Evolutionary conservation across 2,888 invertebrate species (phyloP).

Genomic region (Augiades crinisus): DNA sequence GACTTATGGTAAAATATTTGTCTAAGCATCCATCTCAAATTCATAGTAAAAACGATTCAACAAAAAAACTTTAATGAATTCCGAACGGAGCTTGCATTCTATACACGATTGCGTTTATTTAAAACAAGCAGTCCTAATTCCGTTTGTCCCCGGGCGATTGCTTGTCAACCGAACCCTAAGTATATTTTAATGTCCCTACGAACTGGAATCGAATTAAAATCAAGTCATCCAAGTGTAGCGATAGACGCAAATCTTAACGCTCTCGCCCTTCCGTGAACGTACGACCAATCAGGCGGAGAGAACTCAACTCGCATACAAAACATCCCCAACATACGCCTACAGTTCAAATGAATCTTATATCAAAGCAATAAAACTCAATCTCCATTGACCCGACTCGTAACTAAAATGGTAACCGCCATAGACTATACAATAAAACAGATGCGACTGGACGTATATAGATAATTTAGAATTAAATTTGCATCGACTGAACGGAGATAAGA

Average conservation of each 20-base stretch:
- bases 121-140: constrained; percentile 21
- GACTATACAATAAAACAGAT: constrained; percentile 33
- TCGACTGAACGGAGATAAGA: constrained; percentile 22
- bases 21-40: too few relatives aligned
- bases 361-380: constrained; percentile 33
- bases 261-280: constrained; percentile 51
- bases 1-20: too few relatives aligned
- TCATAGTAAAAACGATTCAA: too few relatives aligned
- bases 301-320: constrained; percentile 65
- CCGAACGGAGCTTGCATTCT: too few relatives aligned
- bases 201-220: constrained; percentile 54
- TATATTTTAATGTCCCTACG: constrained; percentile 31
- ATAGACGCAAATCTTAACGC: constrained; percentile 63
- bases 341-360: constrained; percentile 28
- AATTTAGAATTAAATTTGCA: constrained; percentile 25
- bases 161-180: constrained; percentile 22
- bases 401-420: constrained; percentile 29
- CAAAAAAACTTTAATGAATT: background rate
- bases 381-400: constrained; percentile 19
- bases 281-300: constrained; percentile 65
- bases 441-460: constrained; percentile 14
- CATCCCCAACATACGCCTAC: constrained; percentile 34
- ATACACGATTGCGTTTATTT: constrained; percentile 6
- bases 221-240: constrained; percentile 59
- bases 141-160: constrained; percentile 12